Percentiles rank a stretch among this genome's conserved stretches.
Conservation (phyloP, 92 coral and sea anemone genomes). For the Muricea muricata region DNA sequence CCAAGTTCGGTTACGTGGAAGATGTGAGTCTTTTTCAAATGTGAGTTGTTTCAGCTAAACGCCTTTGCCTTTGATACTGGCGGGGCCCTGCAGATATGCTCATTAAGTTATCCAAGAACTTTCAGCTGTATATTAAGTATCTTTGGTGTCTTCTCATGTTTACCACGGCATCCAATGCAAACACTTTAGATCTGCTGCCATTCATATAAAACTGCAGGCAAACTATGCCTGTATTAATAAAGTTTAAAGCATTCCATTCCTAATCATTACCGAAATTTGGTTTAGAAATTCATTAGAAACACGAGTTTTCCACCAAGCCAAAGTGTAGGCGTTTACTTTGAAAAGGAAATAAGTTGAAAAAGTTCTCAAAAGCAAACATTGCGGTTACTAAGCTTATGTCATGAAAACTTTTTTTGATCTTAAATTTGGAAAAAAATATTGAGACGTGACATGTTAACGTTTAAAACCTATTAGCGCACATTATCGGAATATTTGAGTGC, state of each 20-base stretch:
- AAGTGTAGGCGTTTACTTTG: background rate
- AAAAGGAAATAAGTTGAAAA: background rate
- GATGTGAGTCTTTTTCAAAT: background rate
- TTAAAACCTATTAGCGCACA: no score
- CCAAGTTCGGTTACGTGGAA: background rate
- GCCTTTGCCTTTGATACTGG: no score
- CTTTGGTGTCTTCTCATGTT: no score
- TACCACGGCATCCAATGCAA: no score
- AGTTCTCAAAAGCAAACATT: background rate
- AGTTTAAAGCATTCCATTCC: no score
- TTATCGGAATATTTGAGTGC: no score
- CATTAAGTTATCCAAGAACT: no score
- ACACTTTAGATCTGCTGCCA: no score
- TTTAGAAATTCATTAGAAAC: background rate
- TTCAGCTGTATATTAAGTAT: no score
- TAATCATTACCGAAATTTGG: background rate
- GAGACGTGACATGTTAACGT: background rate
- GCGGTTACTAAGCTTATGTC: background rate
- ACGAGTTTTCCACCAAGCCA: background rate
- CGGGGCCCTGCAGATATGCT: no score
- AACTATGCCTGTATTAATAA: no score
- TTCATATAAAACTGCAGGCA: no score
- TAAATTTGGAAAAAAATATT: background rate
- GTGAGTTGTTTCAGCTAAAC: background rate
- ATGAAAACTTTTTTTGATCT: background rate